Base-by-base conservation (phyloP, 2,797 vertebrate species). In the Pempheris klunzingeri region DNA sequence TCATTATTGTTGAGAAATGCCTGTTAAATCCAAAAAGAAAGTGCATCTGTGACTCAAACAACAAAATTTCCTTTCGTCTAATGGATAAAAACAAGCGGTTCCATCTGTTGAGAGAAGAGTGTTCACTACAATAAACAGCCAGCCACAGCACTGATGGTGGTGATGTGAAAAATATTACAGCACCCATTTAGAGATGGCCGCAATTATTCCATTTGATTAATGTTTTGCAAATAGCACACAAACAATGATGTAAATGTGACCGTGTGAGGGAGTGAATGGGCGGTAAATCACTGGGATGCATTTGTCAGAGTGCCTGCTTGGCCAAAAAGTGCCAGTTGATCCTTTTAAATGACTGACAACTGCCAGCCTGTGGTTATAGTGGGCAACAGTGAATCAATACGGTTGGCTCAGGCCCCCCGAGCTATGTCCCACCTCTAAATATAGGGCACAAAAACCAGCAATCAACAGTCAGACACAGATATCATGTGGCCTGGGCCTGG, bases 321-420 rank as follows among this genome's bases (percentile, higher is more conserved):
- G 67, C 77, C 81, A 72, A 79, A 71, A 81, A 90, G 73, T 78
- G 76, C 71, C 74, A 74, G 74, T 47, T 84, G 79, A 81, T 76
- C 79, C 39, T 59, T 81, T 83, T 65, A 81, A 85, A 90, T 83
- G 79, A 79, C 80, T 74, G 72, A 85, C 80, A 84, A 87, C 78
- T 63, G 82, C 54, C 75, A 75, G 79, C 49, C 68, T 46, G 75
- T 69, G 78, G 88, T 86, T 69, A 73, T 18, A 74, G 77, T 66
- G 77, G 67, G 78, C 41, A 75, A 82, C 71, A 71, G 71, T 18
- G 62, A 90, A 91, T 92, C 90, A 78, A 92, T 91, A 79, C 6
- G 5, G 57, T 64, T 71, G 68, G 71, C 80, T 81, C 32, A 38
- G 63, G 58, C 28, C 59, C 74, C 73, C 77, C 47, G 17, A 77